Base-by-base conservation (phyloP, 1,140 invertebrate genomes). In the Drosophila pruinosa region DNA sequence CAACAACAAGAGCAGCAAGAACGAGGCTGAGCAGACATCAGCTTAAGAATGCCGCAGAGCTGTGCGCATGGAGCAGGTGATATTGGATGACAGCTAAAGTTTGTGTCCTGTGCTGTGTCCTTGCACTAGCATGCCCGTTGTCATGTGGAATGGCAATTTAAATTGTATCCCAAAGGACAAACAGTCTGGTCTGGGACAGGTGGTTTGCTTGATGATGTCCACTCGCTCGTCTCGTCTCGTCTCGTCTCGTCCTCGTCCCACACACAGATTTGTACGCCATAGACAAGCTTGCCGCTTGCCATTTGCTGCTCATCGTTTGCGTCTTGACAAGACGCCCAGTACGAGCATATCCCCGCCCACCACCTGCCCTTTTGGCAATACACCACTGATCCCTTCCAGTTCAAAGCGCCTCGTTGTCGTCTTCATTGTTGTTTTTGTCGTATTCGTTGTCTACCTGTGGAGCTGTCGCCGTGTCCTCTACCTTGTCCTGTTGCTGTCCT, bases 111-210 rank as follows among this genome's bases (percentile, higher is more conserved):
- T 36, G 39, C 39, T 5, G 21, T 62, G 58, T 62, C n/a, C 31
- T 41, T 31, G 56, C 41, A 28, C 39, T 50, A 10, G 39, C 39
- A 3, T 14, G 4, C 5, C 8, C 47, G 12, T 64, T 48, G 50
- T 38, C 71, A 88, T 86, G 71, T 78, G 78, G 81, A 86, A 86
- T 86, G 82, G 70, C 81, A 86, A 88, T 86, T 86, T 88, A 86
- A 86, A 86, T 86, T 86, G 77, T 81, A 72, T 86, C 77, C 81
- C 82, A 86, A 88, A 81, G 81, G 82, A 86, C 78, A 85, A 62
- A 71, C 71, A 59, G 77, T 78, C 58, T 69, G 50, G 77, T 78
- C 58, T 69, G 50, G 56, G 64, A 76, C 73, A 80, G 75, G 77
- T 76, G 76, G 43, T 45, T n/a, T 45, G 56, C 65, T 53, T 68